Evolutionary conservation across 2,888 invertebrate genomes (phyloP), one percentile per base, ranked within the genome.

Genomic region (Hydroisotoma schaefferi): DNA sequence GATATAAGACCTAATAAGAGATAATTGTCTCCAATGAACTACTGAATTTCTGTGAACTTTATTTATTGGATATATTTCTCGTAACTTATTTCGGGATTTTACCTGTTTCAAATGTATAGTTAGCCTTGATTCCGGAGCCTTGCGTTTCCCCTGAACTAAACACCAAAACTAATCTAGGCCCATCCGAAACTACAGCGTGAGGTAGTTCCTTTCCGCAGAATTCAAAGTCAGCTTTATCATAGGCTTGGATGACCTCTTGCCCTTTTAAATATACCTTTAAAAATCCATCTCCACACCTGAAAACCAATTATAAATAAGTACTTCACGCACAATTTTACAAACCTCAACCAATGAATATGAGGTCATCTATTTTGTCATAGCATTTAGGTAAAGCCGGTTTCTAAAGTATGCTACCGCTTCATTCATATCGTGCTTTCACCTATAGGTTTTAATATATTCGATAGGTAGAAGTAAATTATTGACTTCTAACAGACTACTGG

Each of bases 161-260:
- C 52, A 94, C 90, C 86, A 97, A 88, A 47, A 94, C 90, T 65
- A 97, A 84, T 53, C 94, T 83, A 2, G 95, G 94, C 1, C 94
- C 94, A 76, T 92, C 90, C 55, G 94, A 94, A 56, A 76, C 84
- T 64, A 94, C 85, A 40, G 86, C 83, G 55, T 85, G 83, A n/a
- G 92, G 91, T 75, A 86, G 84, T 57, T 82, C 82, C 73, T 86
- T 85, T 15, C 95, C 95, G 77, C 95, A 97, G 75, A 94, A 83
- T 77, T 92, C 92, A 73, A 90, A 86, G 78, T 94, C 94, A 76
- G 90, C 92, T 79, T 93, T 93, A 77, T 94, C 93, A 76, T 91
- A 92, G 40, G 91, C 89, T 77, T 92, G 92, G 55, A 88, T 89
- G 33, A 89, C 88, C 78, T 94, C 94, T 78, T 94, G 93, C 2